A percentile compares a stretch with the other conserved stretches of the same genome.
These are phyloP conservation scores for Sitta carolinensis DNA, from an alignment of 2,797 vertebrate species.

Conservation along the genomic window DNA sequence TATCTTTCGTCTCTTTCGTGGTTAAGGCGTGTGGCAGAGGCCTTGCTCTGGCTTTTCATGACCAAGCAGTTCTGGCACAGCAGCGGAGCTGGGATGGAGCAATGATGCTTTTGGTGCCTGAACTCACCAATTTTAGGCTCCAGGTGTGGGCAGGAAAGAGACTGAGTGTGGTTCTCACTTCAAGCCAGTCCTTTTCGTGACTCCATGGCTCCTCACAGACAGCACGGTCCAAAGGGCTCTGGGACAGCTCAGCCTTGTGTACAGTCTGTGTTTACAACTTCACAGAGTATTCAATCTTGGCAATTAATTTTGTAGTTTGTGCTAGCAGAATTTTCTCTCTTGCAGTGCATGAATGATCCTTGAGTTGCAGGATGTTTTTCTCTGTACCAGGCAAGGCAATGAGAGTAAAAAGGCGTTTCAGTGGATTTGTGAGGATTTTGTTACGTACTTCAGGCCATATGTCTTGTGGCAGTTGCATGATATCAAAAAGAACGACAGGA, in stretches of 20 bases:
- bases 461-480: not conserved
- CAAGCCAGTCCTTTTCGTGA: accelerated
- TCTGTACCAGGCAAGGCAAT: not conserved
- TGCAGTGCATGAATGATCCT: not conserved
- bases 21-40: not conserved
- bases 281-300: not conserved
- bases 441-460: not conserved
- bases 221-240: not conserved
- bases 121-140: not conserved
- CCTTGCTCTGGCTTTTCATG: not conserved
- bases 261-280: not conserved
- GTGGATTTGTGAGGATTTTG: not conserved
- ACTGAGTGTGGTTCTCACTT: not conserved
- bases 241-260: not conserved
- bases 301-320: not conserved
- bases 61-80: not conserved
- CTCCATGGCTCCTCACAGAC: not conserved
- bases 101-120: not conserved
- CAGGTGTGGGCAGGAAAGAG: not conserved
- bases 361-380: not conserved
- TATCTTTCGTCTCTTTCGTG: accelerated
- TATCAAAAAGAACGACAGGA: not conserved
- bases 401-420: not conserved
- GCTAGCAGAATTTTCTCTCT: not conserved
- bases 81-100: not conserved